Evolutionary conservation across 2,888 invertebrate genomes (phyloP), one percentile per base, ranked within the genome.

Genomic region (Pomacea canaliculata): DNA sequence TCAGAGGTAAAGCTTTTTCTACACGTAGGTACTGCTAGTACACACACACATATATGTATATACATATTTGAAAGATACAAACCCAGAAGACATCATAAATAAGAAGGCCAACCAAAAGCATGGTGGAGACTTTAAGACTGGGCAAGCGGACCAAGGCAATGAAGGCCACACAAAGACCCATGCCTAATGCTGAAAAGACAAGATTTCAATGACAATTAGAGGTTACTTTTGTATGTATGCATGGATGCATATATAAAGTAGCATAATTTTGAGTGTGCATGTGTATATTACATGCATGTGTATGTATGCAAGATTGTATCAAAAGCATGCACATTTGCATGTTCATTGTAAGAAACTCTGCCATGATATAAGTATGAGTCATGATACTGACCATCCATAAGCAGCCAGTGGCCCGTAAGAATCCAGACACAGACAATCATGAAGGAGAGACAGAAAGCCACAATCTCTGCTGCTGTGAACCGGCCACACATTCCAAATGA

Each of bases 371-470:
- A 37, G 37, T 37, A 1, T 37, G 37, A 37, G 37, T 37, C 3
- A 37, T n/a, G 37, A 65, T 13, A 79, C 92, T 90, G 87, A 95
- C 95, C 95, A 92, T 98, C 98, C 98, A 98, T 98, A 75, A 98
- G 94, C 84, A 98, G 93, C 98, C 98, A 98, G 92, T 98, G 98
- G 0, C 98, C 98, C 79, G 98, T 98, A 81, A 98, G 93, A 86
- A 98, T 96, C 98, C 98, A 98, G 83, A 98, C 95, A 92, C 97
- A 97, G 79, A 98, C 98, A 90, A 98, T 96, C 91, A 95, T 94
- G 87, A 98, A 95, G 81, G 97, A 96, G 79, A 98, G 92, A 83
- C 96, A 94, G 91, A 97, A 97, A 79, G 98, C 97, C 87, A 97
- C 94, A 79, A 98, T 93, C 92, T 98, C 98, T 74, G 97, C 97